These are phyloP conservation scores for Diaprepes abbreviatus DNA, from an alignment of 2,888 invertebrate genomes.

Conservation along the genomic window DNA sequence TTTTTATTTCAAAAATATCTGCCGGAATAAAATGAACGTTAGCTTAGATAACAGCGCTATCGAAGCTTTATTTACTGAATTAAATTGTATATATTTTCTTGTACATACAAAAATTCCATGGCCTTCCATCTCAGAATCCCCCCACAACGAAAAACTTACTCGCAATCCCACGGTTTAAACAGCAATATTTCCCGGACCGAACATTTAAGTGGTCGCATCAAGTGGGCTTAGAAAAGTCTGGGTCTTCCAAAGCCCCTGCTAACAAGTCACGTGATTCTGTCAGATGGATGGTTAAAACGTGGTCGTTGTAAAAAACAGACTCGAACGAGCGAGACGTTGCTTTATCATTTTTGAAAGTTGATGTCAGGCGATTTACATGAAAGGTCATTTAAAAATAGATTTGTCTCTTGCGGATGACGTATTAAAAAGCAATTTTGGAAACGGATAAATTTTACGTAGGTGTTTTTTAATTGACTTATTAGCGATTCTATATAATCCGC, in stretches of 20 bases:
- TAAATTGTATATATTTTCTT: too few relatives aligned
- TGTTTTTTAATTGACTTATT: too few relatives aligned
- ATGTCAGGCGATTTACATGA: constrained; percentile 13
- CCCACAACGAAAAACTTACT: background rate
- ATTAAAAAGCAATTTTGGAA: background rate
- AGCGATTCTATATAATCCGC: too few relatives aligned
- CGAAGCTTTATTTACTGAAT: too few relatives aligned
- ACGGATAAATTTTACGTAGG: background rate
- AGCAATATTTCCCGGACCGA: constrained; percentile 20
- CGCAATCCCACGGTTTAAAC: constrained; percentile 27
- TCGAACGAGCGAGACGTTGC: background rate
- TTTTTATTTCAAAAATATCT: too few relatives aligned
- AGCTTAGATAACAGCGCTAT: too few relatives aligned
- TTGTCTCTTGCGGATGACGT: background rate
- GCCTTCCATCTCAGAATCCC: background rate
- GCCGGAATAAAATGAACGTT: too few relatives aligned
- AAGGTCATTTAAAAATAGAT: constrained; percentile 13
- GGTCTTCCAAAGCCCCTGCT: constrained; percentile 32
- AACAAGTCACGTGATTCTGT: constrained; percentile 34
- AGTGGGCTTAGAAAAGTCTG: constrained; percentile 38
- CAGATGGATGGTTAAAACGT: constrained; percentile 34
- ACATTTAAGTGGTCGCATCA: constrained; percentile 29
- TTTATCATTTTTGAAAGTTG: constrained; percentile 22
- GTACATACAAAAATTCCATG: too few relatives aligned
- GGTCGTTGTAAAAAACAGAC: constrained; percentile 18